A percentile compares a stretch with the other conserved stretches of the same genome.
Evolutionary conservation across 2,797 vertebrate genomes (phyloP).

Genomic region (Percopsis omiscomaycus): DNA sequence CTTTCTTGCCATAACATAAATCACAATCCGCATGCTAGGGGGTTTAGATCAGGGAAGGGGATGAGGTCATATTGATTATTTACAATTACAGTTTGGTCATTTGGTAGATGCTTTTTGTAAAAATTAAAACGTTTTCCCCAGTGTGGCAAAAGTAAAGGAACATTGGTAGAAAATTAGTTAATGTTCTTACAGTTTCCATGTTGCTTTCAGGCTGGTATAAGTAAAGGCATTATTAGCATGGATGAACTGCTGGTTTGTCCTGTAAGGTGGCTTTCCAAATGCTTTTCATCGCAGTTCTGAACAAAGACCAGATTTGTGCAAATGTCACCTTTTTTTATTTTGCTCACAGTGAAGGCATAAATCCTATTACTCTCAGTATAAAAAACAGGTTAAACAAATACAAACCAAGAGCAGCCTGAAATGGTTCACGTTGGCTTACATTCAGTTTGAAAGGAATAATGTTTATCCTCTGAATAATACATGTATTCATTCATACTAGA

Average conservation of each 20-base stretch:
- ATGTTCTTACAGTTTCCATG: conserved; percentile 8
- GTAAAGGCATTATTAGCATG: conserved; percentile 61
- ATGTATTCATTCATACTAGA: conserved; percentile 58
- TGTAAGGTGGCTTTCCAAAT: conserved; percentile 68
- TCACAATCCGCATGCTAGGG: conserved; percentile 29
- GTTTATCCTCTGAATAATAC: conserved; percentile 77
- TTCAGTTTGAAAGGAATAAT: conserved; percentile 75
- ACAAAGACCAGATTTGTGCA: conserved; percentile 82
- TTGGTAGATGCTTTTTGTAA: too few relatives aligned
- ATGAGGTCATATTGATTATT: too few relatives aligned
- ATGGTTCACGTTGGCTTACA: conserved; percentile 65
- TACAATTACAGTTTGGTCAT: too few relatives aligned
- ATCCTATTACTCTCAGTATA: conserved; percentile 79
- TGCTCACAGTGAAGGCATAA: conserved; percentile 71
- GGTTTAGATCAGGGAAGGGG: conserved; percentile 32
- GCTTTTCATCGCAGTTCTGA: conserved; percentile 72
- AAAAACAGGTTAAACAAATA: conserved; percentile 80
- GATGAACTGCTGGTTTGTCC: conserved; percentile 57
- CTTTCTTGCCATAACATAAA: conserved; percentile 41
- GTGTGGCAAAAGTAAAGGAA: too few relatives aligned
- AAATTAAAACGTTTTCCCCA: too few relatives aligned
- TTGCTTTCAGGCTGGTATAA: conserved; percentile 27
- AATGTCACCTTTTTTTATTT: conserved; percentile 76
- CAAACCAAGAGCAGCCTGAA: conserved; percentile 60
- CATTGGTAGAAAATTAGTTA: too few relatives aligned